Percentiles rank a stretch among this genome's conserved stretches.
Conservation (phyloP, 1,140 invertebrate species). For the Leptonema lineaticorne region DNA sequence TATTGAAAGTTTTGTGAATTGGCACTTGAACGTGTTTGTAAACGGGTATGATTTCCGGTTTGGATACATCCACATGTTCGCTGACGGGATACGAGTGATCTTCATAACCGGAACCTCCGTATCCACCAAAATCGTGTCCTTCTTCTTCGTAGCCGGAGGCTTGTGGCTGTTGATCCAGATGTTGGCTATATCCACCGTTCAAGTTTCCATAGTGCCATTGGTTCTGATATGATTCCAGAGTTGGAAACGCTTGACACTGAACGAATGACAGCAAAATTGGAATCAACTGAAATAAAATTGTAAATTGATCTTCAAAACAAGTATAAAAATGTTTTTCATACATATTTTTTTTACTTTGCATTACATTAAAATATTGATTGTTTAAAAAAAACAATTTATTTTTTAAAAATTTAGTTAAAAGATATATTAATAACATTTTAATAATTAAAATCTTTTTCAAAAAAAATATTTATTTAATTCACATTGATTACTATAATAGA, state of each 20-base stretch:
- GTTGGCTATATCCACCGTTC: not conserved
- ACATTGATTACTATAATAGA: no score
- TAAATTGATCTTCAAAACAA: not conserved
- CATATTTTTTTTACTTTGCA: no score
- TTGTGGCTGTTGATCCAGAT: slow-evolving; percentile 26
- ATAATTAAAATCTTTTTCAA: no score
- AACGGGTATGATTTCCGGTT: slow-evolving; percentile 68
- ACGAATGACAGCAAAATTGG: not conserved
- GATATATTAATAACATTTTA: no score
- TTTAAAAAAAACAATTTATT: no score
- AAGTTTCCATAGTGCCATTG: not conserved
- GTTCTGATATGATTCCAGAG: not conserved
- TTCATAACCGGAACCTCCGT: slow-evolving; percentile 45
- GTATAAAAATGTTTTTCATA: no score
- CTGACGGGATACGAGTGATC: slow-evolving; percentile 59
- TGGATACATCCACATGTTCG: slow-evolving; percentile 69
- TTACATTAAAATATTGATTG: no score
- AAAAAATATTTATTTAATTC: no score
- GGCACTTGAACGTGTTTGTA: slow-evolving; percentile 71
- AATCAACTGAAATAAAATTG: not conserved
- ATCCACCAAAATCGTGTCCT: slow-evolving; percentile 35
- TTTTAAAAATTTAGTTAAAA: no score
- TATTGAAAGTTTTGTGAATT: slow-evolving; percentile 66
- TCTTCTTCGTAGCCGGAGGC: slow-evolving; percentile 21
- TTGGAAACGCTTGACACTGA: slow-evolving; percentile 22